Evolutionary conservation across 2,113 vertebrate genomes (phyloP).

Genomic region (Psilopsiagon aurifrons): DNA sequence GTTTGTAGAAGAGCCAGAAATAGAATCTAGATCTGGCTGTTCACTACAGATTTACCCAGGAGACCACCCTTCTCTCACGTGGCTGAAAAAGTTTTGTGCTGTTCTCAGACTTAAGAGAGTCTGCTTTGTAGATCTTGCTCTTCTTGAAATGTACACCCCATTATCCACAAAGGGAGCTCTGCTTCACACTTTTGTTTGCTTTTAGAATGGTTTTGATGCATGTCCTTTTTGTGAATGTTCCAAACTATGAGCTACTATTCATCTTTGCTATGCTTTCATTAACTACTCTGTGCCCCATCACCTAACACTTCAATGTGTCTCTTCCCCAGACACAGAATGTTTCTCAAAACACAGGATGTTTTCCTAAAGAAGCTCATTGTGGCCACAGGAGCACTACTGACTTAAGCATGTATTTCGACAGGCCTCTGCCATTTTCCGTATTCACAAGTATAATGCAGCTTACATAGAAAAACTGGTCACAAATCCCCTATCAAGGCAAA

Average conservation of each 20-base stretch:
- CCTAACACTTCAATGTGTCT: neutral
- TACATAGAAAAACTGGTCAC: neutral
- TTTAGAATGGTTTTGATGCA: neutral
- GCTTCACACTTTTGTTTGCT: neutral
- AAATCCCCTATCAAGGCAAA: neutral
- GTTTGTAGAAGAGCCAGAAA: neutral
- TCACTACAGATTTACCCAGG: neutral
- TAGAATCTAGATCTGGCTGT: neutral
- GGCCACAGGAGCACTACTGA: neutral
- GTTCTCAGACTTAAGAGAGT: neutral
- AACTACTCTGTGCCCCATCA: neutral
- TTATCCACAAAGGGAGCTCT: neutral
- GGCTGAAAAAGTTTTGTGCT: neutral
- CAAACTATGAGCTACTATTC: neutral
- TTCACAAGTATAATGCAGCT: neutral
- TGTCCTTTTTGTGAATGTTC: neutral
- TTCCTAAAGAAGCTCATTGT: neutral
- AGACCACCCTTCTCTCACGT: neutral
- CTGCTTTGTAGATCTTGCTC: neutral
- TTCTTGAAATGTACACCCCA: neutral
- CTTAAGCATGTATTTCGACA: neutral
- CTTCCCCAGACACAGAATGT: neutral
- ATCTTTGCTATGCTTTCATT: neutral
- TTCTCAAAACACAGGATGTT: neutral
- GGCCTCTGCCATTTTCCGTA: neutral